phyloP scores from a whole-genome alignment of 1,140 invertebrate genomes.

The Atta cephalotes region DNA sequence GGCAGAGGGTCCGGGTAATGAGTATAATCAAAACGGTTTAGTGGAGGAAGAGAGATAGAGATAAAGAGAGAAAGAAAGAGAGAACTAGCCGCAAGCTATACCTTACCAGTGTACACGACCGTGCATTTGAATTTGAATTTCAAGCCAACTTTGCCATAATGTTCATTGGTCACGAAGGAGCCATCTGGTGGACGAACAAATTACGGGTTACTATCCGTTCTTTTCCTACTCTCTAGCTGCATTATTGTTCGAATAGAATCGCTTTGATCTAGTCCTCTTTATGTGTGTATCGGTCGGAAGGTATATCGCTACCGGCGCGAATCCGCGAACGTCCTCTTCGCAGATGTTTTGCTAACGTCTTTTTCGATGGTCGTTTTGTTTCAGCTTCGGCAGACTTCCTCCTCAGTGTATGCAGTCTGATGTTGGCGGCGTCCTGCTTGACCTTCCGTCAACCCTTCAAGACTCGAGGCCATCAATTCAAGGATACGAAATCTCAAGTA shows the following conservation, averaged over 20 bases:
- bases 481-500: not conserved
- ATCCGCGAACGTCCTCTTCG: constrained; percentile 43
- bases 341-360: constrained; percentile 63
- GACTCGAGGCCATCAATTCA: not conserved
- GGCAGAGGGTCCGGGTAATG: constrained; percentile 76
- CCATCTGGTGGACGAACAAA: constrained; percentile 83
- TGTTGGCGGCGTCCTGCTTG: constrained; percentile 27
- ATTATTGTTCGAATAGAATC: constrained; percentile 60
- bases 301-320: constrained; percentile 50
- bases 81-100: constrained; percentile 81
- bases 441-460: constrained; percentile 29
- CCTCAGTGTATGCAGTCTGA: not conserved
- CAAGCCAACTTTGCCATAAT: constrained; percentile 77
- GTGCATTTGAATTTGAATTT: constrained; percentile 84
- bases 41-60: constrained; percentile 65
- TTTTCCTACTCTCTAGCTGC: constrained; percentile 70
- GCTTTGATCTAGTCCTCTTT: constrained; percentile 48
- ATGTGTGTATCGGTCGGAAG: constrained; percentile 1
- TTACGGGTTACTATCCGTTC: constrained; percentile 71
- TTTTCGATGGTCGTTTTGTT: constrained; percentile 28
- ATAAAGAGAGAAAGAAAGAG: constrained; percentile 62
- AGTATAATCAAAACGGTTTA: constrained; percentile 84
- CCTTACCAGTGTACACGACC: constrained; percentile 57
- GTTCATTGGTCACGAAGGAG: constrained; percentile 82
- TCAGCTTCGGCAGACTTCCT: constrained; percentile 24